These are phyloP conservation scores for Drosophila mettleri DNA, from an alignment of 2,888 invertebrate genomes.

Conservation along the genomic window DNA sequence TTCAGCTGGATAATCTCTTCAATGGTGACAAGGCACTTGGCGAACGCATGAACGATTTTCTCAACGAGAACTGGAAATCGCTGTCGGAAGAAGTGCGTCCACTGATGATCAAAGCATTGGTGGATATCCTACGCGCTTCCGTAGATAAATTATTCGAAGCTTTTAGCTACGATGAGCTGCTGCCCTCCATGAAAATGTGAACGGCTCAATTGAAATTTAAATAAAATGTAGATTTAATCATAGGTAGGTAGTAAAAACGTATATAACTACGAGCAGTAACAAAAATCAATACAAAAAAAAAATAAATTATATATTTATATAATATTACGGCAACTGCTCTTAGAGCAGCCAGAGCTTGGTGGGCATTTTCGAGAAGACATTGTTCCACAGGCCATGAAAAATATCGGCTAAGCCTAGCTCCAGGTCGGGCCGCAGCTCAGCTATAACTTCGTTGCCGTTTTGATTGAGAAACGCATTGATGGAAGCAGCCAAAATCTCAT, in stretches of 20 bases:
- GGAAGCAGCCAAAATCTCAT: slow-evolving; percentile 87
- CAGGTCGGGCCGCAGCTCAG: slow-evolving; percentile 86
- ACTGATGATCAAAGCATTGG: slow-evolving; percentile 88
- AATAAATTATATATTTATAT: slow-evolving; percentile 52
- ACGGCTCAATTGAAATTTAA: slow-evolving; percentile 1
- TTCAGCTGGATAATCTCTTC: slow-evolving; percentile 90
- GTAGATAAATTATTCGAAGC: slow-evolving; percentile 87
- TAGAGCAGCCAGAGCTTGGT: slow-evolving; percentile 86
- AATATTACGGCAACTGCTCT: slow-evolving; percentile 35
- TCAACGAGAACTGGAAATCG: slow-evolving; percentile 92
- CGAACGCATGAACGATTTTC: slow-evolving; percentile 90
- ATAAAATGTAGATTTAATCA: slow-evolving; percentile 42
- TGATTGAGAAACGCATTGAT: slow-evolving; percentile 87
- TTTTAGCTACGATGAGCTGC: slow-evolving; percentile 86
- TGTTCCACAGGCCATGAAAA: slow-evolving; percentile 87
- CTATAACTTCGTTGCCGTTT: slow-evolving; percentile 87
- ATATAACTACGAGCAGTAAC: slow-evolving; percentile 32
- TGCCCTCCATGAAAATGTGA: slow-evolving; percentile 82
- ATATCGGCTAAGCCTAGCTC: slow-evolving; percentile 86
- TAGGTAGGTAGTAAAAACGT: slow-evolving; percentile 31
- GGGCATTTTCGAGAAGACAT: slow-evolving; percentile 87
- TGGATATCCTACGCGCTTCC: slow-evolving; percentile 87
- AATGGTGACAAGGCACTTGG: slow-evolving; percentile 90
- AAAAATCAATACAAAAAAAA: slow-evolving; percentile 51
- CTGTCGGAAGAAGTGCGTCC: slow-evolving; percentile 90